Conservation (phyloP, 2,113 vertebrate genomes). For the Octodon degus region DNA sequence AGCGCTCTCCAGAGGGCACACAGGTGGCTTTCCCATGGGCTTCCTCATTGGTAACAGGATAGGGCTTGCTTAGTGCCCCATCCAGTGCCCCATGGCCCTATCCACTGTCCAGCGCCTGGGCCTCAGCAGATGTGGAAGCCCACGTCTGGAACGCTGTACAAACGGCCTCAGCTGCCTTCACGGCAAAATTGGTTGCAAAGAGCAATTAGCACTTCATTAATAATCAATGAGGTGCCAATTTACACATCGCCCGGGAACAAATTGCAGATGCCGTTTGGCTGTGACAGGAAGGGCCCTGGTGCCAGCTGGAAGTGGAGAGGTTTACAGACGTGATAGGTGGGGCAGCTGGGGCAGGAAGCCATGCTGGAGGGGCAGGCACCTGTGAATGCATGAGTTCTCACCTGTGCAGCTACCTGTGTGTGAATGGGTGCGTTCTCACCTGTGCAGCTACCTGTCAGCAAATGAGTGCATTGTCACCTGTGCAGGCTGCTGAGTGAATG, state of each 20-base stretch:
- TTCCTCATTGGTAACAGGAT: neutral
- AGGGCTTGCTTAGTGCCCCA: too few relatives aligned
- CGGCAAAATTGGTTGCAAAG: conserved; percentile 88
- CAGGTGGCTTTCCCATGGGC: neutral
- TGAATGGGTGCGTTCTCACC: neutral
- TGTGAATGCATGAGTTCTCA: neutral
- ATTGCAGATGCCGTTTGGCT: conserved; percentile 86
- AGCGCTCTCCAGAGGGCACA: neutral
- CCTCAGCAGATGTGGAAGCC: conserved; percentile 75
- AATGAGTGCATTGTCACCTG: too few relatives aligned
- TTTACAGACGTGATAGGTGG: conserved; percentile 60
- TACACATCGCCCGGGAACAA: conserved; percentile 89
- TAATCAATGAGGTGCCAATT: conserved; percentile 91
- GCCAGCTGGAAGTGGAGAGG: conserved; percentile 46
- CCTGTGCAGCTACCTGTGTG: neutral
- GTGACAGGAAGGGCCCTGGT: conserved; percentile 81
- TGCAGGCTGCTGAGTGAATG: too few relatives aligned
- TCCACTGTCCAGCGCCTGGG: neutral
- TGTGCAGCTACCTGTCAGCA: neutral
- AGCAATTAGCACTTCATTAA: conserved; percentile 91
- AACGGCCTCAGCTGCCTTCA: conserved; percentile 84
- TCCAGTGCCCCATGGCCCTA: neutral
- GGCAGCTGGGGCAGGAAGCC: neutral
- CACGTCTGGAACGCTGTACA: conserved; percentile 80
- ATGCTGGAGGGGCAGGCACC: too few relatives aligned